A percentile compares a stretch with the other conserved stretches of the same genome.
phyloP scores from a whole-genome alignment of 2,888 invertebrate species.

The Chelonus formosanus region DNA sequence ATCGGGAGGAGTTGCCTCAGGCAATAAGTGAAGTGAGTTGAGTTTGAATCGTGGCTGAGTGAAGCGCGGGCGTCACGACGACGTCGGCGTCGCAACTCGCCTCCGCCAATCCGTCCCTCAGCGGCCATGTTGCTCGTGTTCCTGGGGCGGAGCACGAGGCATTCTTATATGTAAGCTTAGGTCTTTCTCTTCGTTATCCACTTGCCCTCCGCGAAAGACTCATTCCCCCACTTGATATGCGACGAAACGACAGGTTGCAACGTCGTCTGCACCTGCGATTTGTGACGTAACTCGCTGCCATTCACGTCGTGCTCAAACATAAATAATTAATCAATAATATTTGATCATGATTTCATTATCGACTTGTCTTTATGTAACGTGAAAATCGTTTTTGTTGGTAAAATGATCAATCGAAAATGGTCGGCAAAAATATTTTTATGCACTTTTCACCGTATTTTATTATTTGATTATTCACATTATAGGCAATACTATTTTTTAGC shows the following conservation, averaged over 20 bases:
- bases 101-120: constrained; percentile 73
- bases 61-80: constrained; percentile 64
- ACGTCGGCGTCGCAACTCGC: constrained; percentile 64
- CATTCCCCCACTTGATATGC: background rate
- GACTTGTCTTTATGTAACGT: too few relatives aligned
- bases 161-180: constrained; percentile 19
- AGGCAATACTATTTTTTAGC: too few relatives aligned
- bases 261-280: constrained; percentile 49
- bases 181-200: constrained; percentile 32
- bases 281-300: constrained; percentile 47
- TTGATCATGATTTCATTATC: too few relatives aligned
- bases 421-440: too few relatives aligned
- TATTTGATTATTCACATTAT: too few relatives aligned
- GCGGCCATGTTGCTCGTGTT: constrained; percentile 70
- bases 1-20: constrained; percentile 51
- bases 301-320: background rate
- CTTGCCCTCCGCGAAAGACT: constrained; percentile 9
- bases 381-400: too few relatives aligned
- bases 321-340: too few relatives aligned
- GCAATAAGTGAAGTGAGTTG: constrained; percentile 37
- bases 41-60: constrained; percentile 50
- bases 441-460: too few relatives aligned
- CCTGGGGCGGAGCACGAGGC: constrained; percentile 69
- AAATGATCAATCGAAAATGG: too few relatives aligned
- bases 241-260: constrained; percentile 39